A percentile compares a stretch with the other conserved stretches of the same genome.
phyloP scores from a whole-genome alignment of 2,888 invertebrate species.

The Ectemnius lituratus region DNA sequence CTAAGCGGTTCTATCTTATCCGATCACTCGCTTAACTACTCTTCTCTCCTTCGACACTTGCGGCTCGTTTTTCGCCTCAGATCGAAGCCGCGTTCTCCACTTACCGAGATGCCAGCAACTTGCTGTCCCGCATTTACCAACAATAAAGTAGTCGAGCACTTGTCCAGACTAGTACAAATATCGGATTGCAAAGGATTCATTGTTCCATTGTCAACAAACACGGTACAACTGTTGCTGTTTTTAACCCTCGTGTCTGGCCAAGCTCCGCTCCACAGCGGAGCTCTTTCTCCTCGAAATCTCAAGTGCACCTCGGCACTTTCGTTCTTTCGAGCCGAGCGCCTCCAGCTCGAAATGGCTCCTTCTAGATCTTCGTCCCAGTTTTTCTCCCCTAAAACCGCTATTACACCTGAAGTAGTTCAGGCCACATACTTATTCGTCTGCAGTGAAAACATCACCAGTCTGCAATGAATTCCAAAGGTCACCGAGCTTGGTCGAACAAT shows the following conservation, averaged over 20 bases:
- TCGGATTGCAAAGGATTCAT: neutral
- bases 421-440: neutral
- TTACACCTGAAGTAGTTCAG: too few relatives aligned
- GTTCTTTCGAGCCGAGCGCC: conserved; percentile 19
- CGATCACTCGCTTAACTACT: conserved; percentile 26
- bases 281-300: conserved; percentile 36
- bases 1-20: conserved; percentile 27
- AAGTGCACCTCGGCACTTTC: conserved; percentile 36
- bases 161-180: neutral
- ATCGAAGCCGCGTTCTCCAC: conserved; percentile 18
- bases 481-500: neutral
- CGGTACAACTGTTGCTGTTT: conserved; percentile 30
- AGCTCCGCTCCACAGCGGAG: conserved; percentile 16
- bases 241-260: conserved; percentile 31
- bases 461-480: neutral
- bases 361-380: too few relatives aligned
- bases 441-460: neutral
- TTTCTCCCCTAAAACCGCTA: too few relatives aligned
- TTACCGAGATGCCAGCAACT: conserved; percentile 23
- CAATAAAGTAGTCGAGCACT: conserved; percentile 4
- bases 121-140: conserved; percentile 1
- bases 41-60: conserved; percentile 20
- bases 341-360: conserved; percentile 15
- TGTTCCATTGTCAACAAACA: neutral
- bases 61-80: conserved; percentile 7